Base-by-base conservation (phyloP, 1,140 invertebrate species). In the Brachionus koreanus region DNA sequence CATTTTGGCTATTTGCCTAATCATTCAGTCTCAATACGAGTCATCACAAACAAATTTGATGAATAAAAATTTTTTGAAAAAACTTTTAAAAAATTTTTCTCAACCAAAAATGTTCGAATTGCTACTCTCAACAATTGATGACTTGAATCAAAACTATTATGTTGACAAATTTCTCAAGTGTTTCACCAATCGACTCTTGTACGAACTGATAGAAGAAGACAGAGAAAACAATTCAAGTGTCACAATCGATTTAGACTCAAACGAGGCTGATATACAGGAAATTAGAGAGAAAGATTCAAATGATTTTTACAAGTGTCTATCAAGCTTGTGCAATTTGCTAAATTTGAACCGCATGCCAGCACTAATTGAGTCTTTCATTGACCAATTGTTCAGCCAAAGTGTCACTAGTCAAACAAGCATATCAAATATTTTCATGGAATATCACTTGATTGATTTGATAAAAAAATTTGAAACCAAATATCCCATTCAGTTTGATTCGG, bases 11-110 rank as follows among this genome's bases (percentile, higher is more conserved):
- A 74, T 74, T 49, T 74, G 69, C 25, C 25, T 74, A 13, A 74
- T 74, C 25, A 46, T 12, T 6, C 69, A 74, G 39, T 74, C 42
- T 23, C 69, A 74, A 46, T 74, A 35, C 29, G 69, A 74, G 6
- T 16, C 39, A 7, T 46, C 39, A 1, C 2, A 35, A 9, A 9
- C n/a, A 23, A 43, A 46, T 35, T 42, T 69, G 37, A 74, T 74
- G 69, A 74, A 49, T 43, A 74, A 74, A 49, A 74, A 49, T 74
- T 74, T 74, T 35, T 5, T 74, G 6, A 74, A 74, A 74, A 74
- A 74, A 74, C 25, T 74, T 25, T 1, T 74, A 3, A 74, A 74
- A 74, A 74, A 74, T 74, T 74, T 74, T 33, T 74, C 42, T 10
- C 9, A 46, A 25, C 16, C n/a, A n/a, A 74, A 74, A 43, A 69